phyloP scores from a whole-genome alignment of 1,140 invertebrate species.

The Helicoverpa zea region DNA sequence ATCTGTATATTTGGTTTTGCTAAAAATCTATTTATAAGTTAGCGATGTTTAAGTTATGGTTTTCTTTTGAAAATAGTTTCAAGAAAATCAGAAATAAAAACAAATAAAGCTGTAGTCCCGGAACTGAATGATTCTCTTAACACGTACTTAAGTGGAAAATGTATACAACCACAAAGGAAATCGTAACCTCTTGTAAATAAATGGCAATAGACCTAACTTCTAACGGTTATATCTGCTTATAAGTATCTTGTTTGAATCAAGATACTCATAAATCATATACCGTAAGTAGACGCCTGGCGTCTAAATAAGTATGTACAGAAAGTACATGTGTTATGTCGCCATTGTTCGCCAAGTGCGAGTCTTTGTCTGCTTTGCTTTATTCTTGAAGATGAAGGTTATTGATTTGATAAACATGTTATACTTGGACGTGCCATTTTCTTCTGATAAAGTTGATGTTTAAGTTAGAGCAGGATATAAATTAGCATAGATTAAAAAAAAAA shows the following conservation, averaged over 20 bases:
- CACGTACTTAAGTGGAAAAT: too few species aligned
- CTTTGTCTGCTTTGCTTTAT: conserved; percentile 36
- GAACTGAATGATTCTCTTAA: too few species aligned
- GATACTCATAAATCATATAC: conserved; percentile 36
- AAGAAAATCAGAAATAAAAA: too few species aligned
- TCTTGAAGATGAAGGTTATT: conserved; percentile 46
- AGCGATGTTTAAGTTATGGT: too few species aligned
- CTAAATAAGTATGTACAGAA: conserved; percentile 28
- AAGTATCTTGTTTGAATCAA: conserved; percentile 18
- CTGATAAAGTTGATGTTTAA: conserved; percentile 8
- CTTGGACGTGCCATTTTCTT: not conserved
- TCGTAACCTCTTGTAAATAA: not conserved
- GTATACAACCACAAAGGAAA: too few species aligned
- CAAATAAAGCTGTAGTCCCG: too few species aligned
- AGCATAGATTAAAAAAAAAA: too few species aligned
- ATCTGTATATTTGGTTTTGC: not conserved
- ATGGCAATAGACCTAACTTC: not conserved
- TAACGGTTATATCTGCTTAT: conserved; percentile 16
- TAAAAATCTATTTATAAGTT: too few species aligned
- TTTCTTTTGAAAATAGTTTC: too few species aligned
- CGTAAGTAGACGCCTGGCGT: conserved; percentile 18
- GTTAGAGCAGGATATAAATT: not conserved
- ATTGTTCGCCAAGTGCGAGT: conserved; percentile 34
- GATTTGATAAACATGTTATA: conserved; percentile 35
- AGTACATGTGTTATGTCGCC: conserved; percentile 41